Evolutionary conservation across 2,797 vertebrate species (phyloP).

Genomic region (Lates japonicus): DNA sequence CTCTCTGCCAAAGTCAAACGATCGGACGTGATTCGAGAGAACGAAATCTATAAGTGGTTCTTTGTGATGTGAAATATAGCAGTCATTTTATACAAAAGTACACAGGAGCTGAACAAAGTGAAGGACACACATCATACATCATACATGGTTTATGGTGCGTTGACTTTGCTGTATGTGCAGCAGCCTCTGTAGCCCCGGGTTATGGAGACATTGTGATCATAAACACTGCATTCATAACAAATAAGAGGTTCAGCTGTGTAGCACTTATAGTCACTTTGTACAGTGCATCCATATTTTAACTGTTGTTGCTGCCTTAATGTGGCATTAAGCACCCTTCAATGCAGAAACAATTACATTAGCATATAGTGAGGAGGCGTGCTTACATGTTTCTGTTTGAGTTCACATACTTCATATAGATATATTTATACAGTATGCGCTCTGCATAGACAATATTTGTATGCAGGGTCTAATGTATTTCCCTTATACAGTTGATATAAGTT

Average conservation of each 20-base stretch:
- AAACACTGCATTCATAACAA: constrained; percentile 22
- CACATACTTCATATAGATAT: too few species aligned
- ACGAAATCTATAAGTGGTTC: constrained; percentile 29
- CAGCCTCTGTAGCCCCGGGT: constrained; percentile 38
- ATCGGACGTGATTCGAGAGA: constrained; percentile 30
- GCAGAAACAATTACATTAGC: constrained; percentile 30
- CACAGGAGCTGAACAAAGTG: constrained; percentile 31
- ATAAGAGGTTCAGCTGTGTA: constrained; percentile 24
- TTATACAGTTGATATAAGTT: too few species aligned
- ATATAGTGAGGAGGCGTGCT: constrained; percentile 6
- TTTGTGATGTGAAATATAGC: constrained; percentile 19
- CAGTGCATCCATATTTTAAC: constrained; percentile 3
- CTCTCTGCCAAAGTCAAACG: constrained; percentile 6
- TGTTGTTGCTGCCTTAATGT: constrained; percentile 16
- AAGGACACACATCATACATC: constrained; percentile 27
- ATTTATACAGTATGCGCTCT: background rate
- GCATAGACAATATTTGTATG: background rate
- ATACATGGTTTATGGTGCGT: constrained; percentile 50
- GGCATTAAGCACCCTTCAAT: constrained; percentile 26
- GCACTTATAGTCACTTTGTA: background rate
- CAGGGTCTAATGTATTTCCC: background rate
- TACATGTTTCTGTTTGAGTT: background rate
- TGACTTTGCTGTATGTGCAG: constrained; percentile 35
- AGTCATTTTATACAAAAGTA: constrained; percentile 13
- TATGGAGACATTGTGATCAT: constrained; percentile 27